Evolutionary conservation across 2,797 vertebrate species (phyloP), one percentile per base, ranked within the genome.

Genomic region (Lagodon rhomboides): DNA sequence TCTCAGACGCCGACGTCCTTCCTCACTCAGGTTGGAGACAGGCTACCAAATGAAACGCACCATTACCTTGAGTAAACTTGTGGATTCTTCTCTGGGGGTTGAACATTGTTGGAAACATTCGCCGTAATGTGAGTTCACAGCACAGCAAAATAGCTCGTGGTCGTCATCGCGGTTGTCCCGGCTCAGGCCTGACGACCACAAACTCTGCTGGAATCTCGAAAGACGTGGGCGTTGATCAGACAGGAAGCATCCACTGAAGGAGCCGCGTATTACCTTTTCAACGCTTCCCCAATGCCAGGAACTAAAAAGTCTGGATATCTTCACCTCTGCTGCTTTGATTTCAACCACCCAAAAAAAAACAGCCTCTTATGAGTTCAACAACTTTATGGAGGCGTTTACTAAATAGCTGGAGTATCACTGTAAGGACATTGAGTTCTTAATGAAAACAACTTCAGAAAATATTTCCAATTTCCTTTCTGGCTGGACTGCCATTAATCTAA

Each of bases 401-500:
- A 41, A 76, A 69, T 63, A 53, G 22, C 66, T 38, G 49, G 79
- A 80, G 61, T 47, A 38, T 59, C 23, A 12, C 22, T 27, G 43
- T 66, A 55, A 71, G 54, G 82, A 74, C 71, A 54, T 12, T 47
- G 55, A 55, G 18, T 79, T 72, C 60, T 56, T 77, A 30, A 70
- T 82, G 79, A 68, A 81, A 77, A 74, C 30, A 56, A 75, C 27
- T 72, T 65, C 25, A 75, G 23, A 64, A 68, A 74, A 58, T 68
- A 50, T 72, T 63, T 79, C 18, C 34, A 69, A 25, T 49, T 56
- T 79, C 27, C 30, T 71, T 64, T 0, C 38, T 61, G 30, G n/a
- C 27, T 58, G 23, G 67, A 64, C 46, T 59, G 43, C 46, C 41
- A 60, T 43, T 17, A 47, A 63, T 73, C n/a, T 61, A 63, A 81